Percentiles rank a stretch among this genome's conserved stretches.
These are phyloP conservation scores for Platycnemis pennipes DNA, from an alignment of 2,888 invertebrate species.

Conservation along the genomic window DNA sequence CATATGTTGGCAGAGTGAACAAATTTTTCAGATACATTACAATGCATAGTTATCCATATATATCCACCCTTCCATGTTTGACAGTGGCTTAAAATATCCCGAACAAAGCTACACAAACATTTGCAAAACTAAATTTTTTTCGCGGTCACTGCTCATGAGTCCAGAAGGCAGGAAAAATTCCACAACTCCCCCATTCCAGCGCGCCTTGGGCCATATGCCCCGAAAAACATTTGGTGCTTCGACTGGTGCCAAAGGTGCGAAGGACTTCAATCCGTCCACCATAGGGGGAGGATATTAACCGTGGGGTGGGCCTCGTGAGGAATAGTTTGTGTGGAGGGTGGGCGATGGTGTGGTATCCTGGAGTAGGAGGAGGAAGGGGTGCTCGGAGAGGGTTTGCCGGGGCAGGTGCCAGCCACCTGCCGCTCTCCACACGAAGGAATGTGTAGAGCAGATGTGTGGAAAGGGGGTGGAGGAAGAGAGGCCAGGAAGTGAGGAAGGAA, in stretches of 20 bases:
- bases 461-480: background rate
- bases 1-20: too few species aligned
- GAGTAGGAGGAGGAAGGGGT: background rate
- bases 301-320: background rate
- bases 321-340: background rate
- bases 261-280: background rate
- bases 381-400: background rate
- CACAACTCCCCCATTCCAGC: too few species aligned
- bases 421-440: background rate
- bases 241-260: background rate
- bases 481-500: background rate
- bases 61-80: too few species aligned
- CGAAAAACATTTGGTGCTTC: background rate
- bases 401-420: slow-evolving; percentile 13
- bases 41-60: too few species aligned
- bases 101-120: too few species aligned
- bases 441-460: background rate
- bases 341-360: background rate
- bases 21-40: too few species aligned
- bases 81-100: too few species aligned
- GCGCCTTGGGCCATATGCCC: background rate
- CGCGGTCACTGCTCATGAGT: too few species aligned
- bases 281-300: background rate
- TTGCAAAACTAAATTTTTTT: too few species aligned
- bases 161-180: too few species aligned